Evolutionary conservation across 2,888 invertebrate species (phyloP), one percentile per base, ranked within the genome.

Genomic region (Polyploca ridens): DNA sequence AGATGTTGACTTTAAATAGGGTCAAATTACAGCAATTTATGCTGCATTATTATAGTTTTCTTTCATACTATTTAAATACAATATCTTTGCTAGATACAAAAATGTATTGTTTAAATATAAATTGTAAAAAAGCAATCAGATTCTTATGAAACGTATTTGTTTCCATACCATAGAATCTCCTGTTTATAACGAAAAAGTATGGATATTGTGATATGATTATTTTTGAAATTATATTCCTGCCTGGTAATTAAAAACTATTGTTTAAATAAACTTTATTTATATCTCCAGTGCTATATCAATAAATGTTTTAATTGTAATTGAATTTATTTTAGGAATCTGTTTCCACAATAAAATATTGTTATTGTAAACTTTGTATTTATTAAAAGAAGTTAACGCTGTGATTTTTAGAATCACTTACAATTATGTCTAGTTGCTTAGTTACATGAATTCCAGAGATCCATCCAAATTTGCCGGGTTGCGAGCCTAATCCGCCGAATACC

Each of bases 381-480:
- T 82, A 93, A 79, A 91, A 91, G 78, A 93, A 89, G 70, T 90
- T 90, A 1, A 94, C 91, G 35, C 78, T 78, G 76, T 95, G 95
- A 77, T 93, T 95, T 82, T 95, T 95, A 14, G 93, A 94, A 79
- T 96, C 96, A 19, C 96, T 95, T 3, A 95, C 91, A 54, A 96
- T 95, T 49, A 96, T 93, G 72, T 96, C 96, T 59, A 95, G 78
- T 75, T 95, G 94, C 33, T 94, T 93, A 0, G 95, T 95, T 5
- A 96, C 94, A 64, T 94, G 90, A 14, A 96, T 90, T 0, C 96
- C 96, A 0, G 96, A 96, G 60, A 97, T 96, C 96, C 96, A 97
- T 5, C 95, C 95, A 71, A 96, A 96, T 71, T 94, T 94, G 0
- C 95, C 93, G 1, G 90, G 84, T 62, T 90, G 90, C 0, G 82